Evolutionary conservation across 2,113 vertebrate species (phyloP).

Genomic region (Ctenodactylus gundi): DNA sequence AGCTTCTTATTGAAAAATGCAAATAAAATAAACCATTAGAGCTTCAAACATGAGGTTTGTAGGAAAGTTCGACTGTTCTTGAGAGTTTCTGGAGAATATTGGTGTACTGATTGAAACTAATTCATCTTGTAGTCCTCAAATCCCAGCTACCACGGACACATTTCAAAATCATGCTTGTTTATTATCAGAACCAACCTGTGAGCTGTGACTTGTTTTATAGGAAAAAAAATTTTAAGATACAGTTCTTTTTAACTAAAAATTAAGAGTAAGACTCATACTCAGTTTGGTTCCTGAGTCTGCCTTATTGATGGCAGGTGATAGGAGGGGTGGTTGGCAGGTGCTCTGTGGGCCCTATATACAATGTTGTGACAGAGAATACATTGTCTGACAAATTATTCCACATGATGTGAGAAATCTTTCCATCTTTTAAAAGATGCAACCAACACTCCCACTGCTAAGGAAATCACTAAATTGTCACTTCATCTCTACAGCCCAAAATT

Average conservation of each 20-base stretch:
- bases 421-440: not conserved
- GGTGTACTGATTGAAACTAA: not conserved
- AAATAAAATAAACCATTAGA: not conserved
- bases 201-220: not conserved
- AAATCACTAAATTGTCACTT: not conserved
- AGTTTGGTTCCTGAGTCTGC: not conserved
- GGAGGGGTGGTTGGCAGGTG: too few species aligned
- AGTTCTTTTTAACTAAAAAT: not conserved
- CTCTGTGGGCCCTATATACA: fast-evolving
- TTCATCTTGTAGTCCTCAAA: not conserved
- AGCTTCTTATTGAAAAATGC: not conserved
- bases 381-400: not conserved
- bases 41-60: not conserved
- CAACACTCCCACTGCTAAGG: not conserved
- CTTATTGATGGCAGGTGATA: fast-evolving
- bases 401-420: not conserved
- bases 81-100: not conserved
- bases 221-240: not conserved
- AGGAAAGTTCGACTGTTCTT: not conserved
- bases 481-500: not conserved
- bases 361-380: not conserved
- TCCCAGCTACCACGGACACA: not conserved
- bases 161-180: not conserved
- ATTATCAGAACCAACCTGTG: not conserved
- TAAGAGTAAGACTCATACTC: not conserved